phyloP scores from a whole-genome alignment of 2,888 invertebrate genomes.

The Hermodice carunculata region DNA sequence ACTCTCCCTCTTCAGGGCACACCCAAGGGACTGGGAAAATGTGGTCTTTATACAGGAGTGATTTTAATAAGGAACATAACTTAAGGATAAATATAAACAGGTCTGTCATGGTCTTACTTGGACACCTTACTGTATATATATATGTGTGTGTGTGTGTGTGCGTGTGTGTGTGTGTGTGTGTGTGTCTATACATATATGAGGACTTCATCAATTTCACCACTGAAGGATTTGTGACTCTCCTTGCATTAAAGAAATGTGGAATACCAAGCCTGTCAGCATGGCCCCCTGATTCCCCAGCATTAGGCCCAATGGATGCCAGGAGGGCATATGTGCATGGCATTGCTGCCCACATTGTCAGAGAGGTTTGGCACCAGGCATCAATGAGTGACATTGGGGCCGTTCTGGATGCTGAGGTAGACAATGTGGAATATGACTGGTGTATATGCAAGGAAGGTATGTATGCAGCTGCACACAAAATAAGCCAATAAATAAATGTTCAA shows the following conservation, averaged over 20 bases:
- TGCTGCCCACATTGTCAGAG: neutral
- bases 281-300: neutral
- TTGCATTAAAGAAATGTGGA: neutral
- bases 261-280: neutral
- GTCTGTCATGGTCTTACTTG: no score
- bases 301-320: neutral
- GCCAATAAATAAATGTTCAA: no score
- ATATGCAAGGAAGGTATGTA: conserved; percentile 1
- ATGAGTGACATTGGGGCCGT: neutral
- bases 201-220: conserved; percentile 2
- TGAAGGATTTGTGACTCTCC: neutral
- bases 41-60: no score
- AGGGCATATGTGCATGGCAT: neutral
- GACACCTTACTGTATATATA: no score
- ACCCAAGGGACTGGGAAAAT: no score
- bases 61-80: no score
- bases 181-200: no score
- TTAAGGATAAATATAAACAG: no score
- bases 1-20: no score
- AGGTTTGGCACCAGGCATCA: neutral
- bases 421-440: neutral
- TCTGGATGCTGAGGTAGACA: neutral
- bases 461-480: no score
- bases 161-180: no score
- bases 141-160: no score